These are phyloP conservation scores for Melanargia galathea DNA, from an alignment of 2,888 invertebrate species.

Conservation along the genomic window DNA sequence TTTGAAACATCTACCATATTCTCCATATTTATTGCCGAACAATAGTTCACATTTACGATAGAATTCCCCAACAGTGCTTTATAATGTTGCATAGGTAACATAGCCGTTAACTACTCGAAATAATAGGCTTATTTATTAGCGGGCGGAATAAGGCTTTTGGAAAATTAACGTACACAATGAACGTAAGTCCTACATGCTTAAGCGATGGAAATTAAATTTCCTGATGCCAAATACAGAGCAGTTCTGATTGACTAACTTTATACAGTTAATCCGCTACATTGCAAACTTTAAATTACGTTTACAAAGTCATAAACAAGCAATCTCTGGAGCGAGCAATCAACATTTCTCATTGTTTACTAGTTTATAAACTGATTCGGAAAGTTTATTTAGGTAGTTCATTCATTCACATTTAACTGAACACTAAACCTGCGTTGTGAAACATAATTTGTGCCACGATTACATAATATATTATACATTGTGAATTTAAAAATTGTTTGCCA, in stretches of 20 bases:
- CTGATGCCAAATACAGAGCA: slow-evolving; percentile 44
- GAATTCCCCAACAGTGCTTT: background rate
- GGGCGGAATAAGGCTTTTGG: too few relatives aligned
- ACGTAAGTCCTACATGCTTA: slow-evolving; percentile 36
- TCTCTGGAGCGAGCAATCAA: slow-evolving; percentile 40
- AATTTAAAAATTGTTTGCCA: background rate
- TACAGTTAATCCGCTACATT: slow-evolving; percentile 36
- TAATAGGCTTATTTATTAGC: too few relatives aligned
- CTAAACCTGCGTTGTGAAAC: background rate
- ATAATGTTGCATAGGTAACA: too few relatives aligned
- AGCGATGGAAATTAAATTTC: slow-evolving; percentile 47
- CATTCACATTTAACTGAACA: slow-evolving; percentile 4
- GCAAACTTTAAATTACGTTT: slow-evolving; percentile 39
- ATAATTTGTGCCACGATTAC: background rate
- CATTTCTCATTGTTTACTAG: slow-evolving; percentile 39
- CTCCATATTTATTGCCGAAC: background rate
- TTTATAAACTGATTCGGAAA: slow-evolving; percentile 34
- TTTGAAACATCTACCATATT: background rate
- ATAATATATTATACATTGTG: background rate
- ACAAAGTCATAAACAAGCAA: slow-evolving; percentile 41
- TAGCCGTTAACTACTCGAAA: too few relatives aligned
- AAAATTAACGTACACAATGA: background rate
- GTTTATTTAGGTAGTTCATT: slow-evolving; percentile 23
- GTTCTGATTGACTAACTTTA: slow-evolving; percentile 34
- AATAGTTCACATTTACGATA: background rate